phyloP scores from a whole-genome alignment of 2,888 invertebrate genomes.

The Slavum lentiscoides region DNA sequence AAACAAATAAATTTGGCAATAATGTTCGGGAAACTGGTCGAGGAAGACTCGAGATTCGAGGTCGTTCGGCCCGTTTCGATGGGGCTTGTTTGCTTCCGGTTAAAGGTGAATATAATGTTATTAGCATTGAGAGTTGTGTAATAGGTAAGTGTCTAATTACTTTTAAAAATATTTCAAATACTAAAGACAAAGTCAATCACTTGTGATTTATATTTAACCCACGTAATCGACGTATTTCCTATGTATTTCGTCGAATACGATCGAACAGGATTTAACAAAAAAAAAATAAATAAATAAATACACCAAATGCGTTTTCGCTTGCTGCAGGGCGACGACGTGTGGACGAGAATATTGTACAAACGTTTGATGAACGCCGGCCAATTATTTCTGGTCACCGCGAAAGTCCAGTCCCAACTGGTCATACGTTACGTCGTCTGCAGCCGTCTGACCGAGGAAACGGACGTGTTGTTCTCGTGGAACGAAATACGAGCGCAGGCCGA shows the following conservation, averaged over 20 bases:
- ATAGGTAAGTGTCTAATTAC: too few relatives aligned
- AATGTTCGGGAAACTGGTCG: slow-evolving; percentile 74
- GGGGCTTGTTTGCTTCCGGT: slow-evolving; percentile 87
- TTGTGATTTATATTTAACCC: too few relatives aligned
- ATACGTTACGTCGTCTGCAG: slow-evolving; percentile 84
- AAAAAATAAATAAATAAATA: too few relatives aligned
- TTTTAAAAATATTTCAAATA: too few relatives aligned
- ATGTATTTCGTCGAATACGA: too few relatives aligned
- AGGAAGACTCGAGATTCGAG: slow-evolving; percentile 76
- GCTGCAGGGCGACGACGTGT: slow-evolving; percentile 67
- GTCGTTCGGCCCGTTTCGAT: slow-evolving; percentile 72
- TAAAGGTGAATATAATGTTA: slow-evolving; percentile 64
- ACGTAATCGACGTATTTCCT: too few relatives aligned
- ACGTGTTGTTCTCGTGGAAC: slow-evolving; percentile 75
- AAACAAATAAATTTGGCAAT: slow-evolving; percentile 75
- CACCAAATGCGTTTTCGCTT: too few relatives aligned
- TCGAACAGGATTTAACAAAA: too few relatives aligned
- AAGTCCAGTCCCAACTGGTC: slow-evolving; percentile 69
- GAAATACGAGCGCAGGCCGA: slow-evolving; percentile 69
- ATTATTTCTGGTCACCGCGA: slow-evolving; percentile 81
- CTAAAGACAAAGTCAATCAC: too few relatives aligned
- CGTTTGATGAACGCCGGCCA: slow-evolving; percentile 74
- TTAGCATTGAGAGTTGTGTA: too few relatives aligned
- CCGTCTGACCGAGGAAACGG: slow-evolving; percentile 69
- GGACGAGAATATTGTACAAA: slow-evolving; percentile 73